A percentile compares a stretch with the other conserved stretches of the same genome.
phyloP scores from a whole-genome alignment of 2,797 vertebrate species.

The Galagoides demidoff region DNA sequence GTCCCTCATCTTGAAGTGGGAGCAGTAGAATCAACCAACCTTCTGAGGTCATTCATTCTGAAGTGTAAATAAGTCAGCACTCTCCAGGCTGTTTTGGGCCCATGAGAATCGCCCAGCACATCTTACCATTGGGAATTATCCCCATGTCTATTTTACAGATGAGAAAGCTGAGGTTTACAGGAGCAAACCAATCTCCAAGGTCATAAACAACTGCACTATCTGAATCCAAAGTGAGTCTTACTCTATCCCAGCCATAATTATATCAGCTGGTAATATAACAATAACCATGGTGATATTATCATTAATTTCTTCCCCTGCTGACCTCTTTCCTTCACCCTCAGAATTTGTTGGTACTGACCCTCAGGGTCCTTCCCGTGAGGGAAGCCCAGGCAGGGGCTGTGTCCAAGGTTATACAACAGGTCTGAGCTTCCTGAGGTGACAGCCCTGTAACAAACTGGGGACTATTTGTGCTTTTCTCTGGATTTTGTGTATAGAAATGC shows the following conservation, averaged over 20 bases:
- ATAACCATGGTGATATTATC: background rate
- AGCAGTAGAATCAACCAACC: no score
- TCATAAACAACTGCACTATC: background rate
- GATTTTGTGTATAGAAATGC: background rate
- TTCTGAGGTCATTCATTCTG: no score
- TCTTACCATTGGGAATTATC: background rate
- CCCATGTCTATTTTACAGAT: background rate
- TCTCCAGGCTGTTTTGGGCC: background rate
- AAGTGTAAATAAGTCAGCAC: accelerated
- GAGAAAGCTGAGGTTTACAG: background rate
- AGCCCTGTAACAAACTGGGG: background rate
- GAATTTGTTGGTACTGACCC: background rate
- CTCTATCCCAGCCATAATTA: background rate
- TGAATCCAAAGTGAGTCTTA: background rate
- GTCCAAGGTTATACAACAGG: background rate
- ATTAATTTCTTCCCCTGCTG: background rate
- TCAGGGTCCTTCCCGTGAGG: background rate
- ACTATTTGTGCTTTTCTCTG: background rate
- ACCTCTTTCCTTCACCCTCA: background rate
- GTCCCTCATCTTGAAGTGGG: background rate
- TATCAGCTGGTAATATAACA: background rate
- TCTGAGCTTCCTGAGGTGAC: background rate
- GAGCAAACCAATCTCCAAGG: background rate
- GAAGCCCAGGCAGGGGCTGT: background rate
- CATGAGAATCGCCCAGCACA: no score